Base-by-base conservation (phyloP, 2,113 vertebrate genomes). In the Fregata magnificens region DNA sequence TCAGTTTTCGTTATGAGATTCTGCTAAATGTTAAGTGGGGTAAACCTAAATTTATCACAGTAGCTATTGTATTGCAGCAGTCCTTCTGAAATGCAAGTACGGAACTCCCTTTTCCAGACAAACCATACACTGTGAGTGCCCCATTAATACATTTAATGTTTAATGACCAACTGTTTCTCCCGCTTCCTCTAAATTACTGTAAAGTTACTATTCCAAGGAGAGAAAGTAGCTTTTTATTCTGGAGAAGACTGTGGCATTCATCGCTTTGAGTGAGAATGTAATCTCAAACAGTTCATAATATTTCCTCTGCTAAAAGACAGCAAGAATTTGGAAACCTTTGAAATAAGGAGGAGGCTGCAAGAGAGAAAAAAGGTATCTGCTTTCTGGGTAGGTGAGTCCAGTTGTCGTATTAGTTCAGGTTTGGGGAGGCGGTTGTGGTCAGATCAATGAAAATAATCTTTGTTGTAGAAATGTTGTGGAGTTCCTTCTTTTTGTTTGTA, bases 161-260 rank as follows among this genome's bases (percentile, higher is more conserved):
- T 96, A 95, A 95, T 91, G 91, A 97, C 89, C 93, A 93, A 90
- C 94, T 97, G 66, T 89, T 97, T 94, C 84, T 95, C 53, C 84
- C 16, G 24, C 66, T 96, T 96, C 89, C 94, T 91, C 84, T 70
- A 95, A 95, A 93, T 95, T 94, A 93, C 86, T 95, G 86, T 95
- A 65, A 96, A 95, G 89, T 95, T 94, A 77, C 94, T 95, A 90
- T 94, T 96, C 82, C 84, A 95, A 82, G 91, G 84, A 94, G 71
- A 95, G 58, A 95, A 97, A 94, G 91, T 93, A 96, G 66, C 86
- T 96, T 95, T 95, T 94, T 95, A 93, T 96, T 95, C 82, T 90
- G 78, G 66, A 85, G 53, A 95, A 95, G 86, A 94, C 91, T 96
- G 91, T 96, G 73, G 70, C 84, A 95, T 95, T 96, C 95, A 95